A percentile compares a stretch with the other conserved stretches of the same genome.
These are phyloP conservation scores for Phylloscopus trochiloides DNA, from an alignment of 2,113 vertebrate species.

Conservation along the genomic window DNA sequence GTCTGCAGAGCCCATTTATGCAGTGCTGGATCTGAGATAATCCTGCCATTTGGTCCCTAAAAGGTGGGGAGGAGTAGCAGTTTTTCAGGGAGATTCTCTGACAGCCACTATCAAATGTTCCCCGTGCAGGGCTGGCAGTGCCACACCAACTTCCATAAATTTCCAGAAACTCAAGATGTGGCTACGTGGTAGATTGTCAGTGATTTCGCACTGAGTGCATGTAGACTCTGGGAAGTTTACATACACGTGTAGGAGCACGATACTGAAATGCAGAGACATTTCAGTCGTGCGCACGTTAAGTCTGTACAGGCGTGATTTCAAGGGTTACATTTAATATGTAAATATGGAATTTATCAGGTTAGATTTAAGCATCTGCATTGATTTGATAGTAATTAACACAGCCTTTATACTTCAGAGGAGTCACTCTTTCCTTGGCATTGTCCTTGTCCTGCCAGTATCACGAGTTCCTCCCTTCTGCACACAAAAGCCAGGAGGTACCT, in stretches of 20 bases:
- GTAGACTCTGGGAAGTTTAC: not conserved
- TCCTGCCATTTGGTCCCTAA: not conserved
- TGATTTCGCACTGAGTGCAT: not conserved
- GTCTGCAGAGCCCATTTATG: not conserved
- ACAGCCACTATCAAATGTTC: not conserved
- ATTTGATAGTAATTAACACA: constrained; percentile 41
- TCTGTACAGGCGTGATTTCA: not conserved
- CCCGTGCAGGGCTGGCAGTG: not conserved
- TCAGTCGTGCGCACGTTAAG: not conserved
- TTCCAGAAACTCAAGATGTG: not conserved
- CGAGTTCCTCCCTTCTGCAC: not conserved
- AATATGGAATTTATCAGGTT: constrained; percentile 22
- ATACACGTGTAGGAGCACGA: not conserved
- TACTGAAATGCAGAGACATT: not conserved
- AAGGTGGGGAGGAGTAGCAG: not conserved
- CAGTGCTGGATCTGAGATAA: not conserved
- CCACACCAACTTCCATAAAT: not conserved
- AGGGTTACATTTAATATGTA: not conserved
- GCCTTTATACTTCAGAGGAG: not conserved
- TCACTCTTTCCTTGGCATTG: not conserved
- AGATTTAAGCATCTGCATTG: constrained; percentile 53
- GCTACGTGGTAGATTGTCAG: not conserved
- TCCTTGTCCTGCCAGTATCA: not conserved
- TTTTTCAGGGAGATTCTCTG: not conserved
- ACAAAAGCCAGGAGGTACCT: not conserved